Evolutionary conservation across 1,140 invertebrate genomes (phyloP).

Genomic region (Heliconius eleuchia): DNA sequence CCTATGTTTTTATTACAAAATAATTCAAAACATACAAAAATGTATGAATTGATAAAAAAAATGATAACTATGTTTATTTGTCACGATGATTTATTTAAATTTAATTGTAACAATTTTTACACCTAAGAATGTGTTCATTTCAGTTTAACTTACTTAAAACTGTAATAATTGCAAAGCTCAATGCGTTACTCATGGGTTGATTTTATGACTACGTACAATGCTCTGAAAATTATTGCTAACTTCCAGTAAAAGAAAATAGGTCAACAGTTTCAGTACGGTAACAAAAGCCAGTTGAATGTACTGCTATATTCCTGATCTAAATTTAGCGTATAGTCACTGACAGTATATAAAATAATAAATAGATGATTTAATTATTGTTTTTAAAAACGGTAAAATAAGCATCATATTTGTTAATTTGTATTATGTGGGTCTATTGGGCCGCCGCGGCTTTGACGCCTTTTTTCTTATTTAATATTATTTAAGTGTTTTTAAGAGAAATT

Average conservation of each 20-base stretch:
- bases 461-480: no score
- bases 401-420: neutral
- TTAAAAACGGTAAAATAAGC: neutral
- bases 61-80: no score
- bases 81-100: neutral
- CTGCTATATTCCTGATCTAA: slow-evolving; percentile 63
- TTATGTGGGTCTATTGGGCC: neutral
- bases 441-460: no score
- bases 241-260: slow-evolving; percentile 79
- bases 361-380: slow-evolving; percentile 6
- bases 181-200: slow-evolving; percentile 54
- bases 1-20: neutral
- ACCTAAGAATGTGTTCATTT: neutral
- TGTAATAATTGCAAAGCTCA: slow-evolving; percentile 11
- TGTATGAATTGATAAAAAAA: no score
- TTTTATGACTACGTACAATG: slow-evolving; percentile 69
- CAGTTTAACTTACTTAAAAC: neutral
- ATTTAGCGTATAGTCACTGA: slow-evolving; percentile 58
- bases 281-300: slow-evolving; percentile 76
- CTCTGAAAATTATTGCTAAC: slow-evolving; percentile 79
- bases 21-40: neutral
- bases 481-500: no score
- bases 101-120: neutral
- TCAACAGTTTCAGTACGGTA: slow-evolving; percentile 79
- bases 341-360: slow-evolving; percentile 24